A percentile compares a stretch with the other conserved stretches of the same genome.
Evolutionary conservation across 2,797 vertebrate genomes (phyloP).

Genomic region (Intellagama lesueurii): DNA sequence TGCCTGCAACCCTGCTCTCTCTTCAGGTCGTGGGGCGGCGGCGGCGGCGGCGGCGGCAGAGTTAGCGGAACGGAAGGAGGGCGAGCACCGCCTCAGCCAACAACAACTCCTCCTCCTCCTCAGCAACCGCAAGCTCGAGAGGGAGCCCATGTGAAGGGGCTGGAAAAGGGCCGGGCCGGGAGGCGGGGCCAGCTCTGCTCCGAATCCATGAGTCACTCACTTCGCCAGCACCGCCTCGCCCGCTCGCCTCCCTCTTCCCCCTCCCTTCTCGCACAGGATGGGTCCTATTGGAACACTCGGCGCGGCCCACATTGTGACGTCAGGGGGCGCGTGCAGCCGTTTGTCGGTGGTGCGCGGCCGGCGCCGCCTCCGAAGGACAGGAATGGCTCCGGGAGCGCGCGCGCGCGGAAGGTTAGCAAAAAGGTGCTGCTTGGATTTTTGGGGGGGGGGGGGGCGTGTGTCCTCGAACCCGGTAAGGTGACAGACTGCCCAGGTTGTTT

Average conservation of each 20-base stretch:
- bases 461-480: too few relatives aligned
- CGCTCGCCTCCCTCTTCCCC: constrained; percentile 23
- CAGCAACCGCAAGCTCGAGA: constrained; percentile 46
- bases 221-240: constrained; percentile 29
- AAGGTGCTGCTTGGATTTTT: neutral
- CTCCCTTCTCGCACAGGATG: neutral
- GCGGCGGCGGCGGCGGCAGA: constrained; percentile 9
- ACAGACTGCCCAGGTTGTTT: too few relatives aligned
- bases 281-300: constrained; percentile 31
- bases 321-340: constrained; percentile 16
- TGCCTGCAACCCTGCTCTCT: neutral
- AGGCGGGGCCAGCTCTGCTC: constrained; percentile 63
- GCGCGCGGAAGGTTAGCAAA: neutral
- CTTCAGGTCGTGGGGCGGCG: constrained; percentile 13
- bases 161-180: constrained; percentile 43
- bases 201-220: constrained; percentile 71
- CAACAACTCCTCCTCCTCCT: constrained; percentile 71
- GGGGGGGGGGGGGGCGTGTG: too few relatives aligned
- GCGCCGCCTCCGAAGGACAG: neutral
- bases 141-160: constrained; percentile 56
- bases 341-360: neutral
- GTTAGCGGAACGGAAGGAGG: constrained; percentile 45
- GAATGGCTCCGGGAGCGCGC: neutral
- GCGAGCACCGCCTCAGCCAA: constrained; percentile 59
- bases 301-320: constrained; percentile 61